These are phyloP conservation scores for Erythrolamprus reginae DNA, from an alignment of 2,113 vertebrate genomes.

Conservation along the genomic window DNA sequence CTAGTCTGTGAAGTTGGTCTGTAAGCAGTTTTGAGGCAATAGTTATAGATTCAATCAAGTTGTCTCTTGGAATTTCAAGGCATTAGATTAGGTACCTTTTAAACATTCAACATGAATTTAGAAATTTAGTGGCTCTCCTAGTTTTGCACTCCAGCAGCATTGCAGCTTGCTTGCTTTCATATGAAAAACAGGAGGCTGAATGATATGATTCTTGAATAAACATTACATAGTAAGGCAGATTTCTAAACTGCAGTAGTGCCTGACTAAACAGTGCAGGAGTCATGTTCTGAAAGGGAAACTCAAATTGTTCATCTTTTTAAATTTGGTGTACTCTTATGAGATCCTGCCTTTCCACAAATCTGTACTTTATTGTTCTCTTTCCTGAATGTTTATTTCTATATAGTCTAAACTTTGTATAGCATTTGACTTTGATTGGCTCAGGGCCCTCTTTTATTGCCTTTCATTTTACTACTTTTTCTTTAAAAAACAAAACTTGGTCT, in stretches of 20 bases:
- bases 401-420: not conserved
- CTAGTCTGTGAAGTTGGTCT: not conserved
- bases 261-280: not conserved
- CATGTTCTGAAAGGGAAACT: not conserved
- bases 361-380: not conserved
- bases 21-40: not conserved
- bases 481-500: not conserved
- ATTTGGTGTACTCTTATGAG: not conserved
- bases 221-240: not conserved
- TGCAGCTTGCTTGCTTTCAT: not conserved
- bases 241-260: not conserved
- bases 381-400: not conserved
- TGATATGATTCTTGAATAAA: not conserved
- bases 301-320: not conserved
- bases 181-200: not conserved
- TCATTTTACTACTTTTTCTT: not conserved
- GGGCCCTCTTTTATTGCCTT: not conserved
- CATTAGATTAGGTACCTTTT: not conserved
- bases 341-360: not conserved
- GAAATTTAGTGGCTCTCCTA: not conserved
- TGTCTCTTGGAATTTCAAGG: not conserved
- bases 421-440: not conserved
- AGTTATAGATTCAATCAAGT: not conserved
- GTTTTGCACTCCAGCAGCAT: not conserved
- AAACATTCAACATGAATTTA: not conserved